A percentile compares a stretch with the other conserved stretches of the same genome.
Conservation (phyloP, 2,113 vertebrate genomes). For the Datnioides undecimradiatus region DNA sequence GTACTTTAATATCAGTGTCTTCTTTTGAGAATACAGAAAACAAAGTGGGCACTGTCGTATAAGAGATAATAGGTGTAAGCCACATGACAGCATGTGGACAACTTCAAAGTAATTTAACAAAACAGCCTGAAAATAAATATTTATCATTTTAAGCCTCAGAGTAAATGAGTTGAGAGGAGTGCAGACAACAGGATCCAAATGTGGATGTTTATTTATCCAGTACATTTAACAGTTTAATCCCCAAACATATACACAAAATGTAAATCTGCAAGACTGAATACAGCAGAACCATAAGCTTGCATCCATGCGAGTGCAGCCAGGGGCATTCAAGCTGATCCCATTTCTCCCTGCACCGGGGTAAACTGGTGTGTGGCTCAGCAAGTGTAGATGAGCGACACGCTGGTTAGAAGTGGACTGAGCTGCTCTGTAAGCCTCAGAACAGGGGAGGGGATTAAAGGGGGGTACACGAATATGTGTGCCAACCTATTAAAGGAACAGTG, state of each 20-base stretch:
- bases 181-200: too few relatives aligned
- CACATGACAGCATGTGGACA: neutral
- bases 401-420: conserved; percentile 55
- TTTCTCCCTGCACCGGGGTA: conserved; percentile 5
- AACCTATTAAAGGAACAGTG: conserved; percentile 75
- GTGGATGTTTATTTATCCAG: neutral
- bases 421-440: conserved; percentile 58
- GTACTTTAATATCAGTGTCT: neutral
- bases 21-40: neutral
- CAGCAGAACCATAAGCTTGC: neutral
- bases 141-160: too few relatives aligned
- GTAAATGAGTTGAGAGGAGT: neutral
- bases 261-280: neutral
- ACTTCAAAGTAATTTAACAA: neutral
- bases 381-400: conserved; percentile 21
- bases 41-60: neutral
- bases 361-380: conserved; percentile 48
- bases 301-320: neutral
- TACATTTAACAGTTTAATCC: neutral
- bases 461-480: conserved; percentile 64
- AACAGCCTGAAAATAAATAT: neutral
- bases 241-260: neutral
- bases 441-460: conserved; percentile 52
- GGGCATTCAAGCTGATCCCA: neutral
- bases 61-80: neutral